Percentiles rank a stretch among this genome's conserved stretches.
These are phyloP conservation scores for Glomeris marginata DNA, from an alignment of 2,888 invertebrate species.

Conservation along the genomic window DNA sequence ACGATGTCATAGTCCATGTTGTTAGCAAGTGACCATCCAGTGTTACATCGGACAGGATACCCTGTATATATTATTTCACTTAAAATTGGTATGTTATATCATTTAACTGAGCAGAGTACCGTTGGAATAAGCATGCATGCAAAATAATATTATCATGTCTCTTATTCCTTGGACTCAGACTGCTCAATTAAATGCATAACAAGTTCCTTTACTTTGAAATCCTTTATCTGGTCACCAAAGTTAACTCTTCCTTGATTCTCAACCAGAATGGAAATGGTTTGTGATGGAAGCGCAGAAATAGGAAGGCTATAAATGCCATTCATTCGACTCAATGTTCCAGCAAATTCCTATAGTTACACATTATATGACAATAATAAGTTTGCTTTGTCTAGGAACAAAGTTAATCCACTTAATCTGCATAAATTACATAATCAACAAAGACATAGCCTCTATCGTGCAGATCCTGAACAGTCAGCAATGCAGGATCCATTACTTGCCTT, in stretches of 20 bases:
- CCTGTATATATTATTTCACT: too few species aligned
- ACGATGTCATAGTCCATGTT: too few species aligned
- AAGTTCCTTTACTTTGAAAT: constrained; percentile 8
- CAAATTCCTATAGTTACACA: constrained; percentile 18
- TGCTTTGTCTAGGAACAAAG: neutral
- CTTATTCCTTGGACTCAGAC: too few species aligned
- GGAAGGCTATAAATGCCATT: constrained; percentile 22
- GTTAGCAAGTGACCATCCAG: too few species aligned
- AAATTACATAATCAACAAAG: constrained; percentile 42
- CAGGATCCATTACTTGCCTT: constrained; percentile 23
- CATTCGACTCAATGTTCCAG: constrained; percentile 24
- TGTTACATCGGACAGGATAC: too few species aligned
- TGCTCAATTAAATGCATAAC: too few species aligned
- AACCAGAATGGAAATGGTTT: constrained; percentile 32
- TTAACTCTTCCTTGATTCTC: constrained; percentile 77
- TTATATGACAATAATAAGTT: neutral
- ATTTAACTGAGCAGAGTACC: too few species aligned
- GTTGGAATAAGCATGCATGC: too few species aligned
- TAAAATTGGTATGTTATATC: too few species aligned
- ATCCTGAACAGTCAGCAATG: constrained; percentile 33
- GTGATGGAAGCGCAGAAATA: constrained; percentile 28
- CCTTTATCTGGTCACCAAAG: constrained; percentile 30
- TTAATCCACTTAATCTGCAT: constrained; percentile 1
- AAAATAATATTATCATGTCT: too few species aligned
- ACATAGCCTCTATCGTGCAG: constrained; percentile 52